A percentile compares a stretch with the other conserved stretches of the same genome.
phyloP scores from a whole-genome alignment of 2,888 invertebrate species.

The Phortica magna region DNA sequence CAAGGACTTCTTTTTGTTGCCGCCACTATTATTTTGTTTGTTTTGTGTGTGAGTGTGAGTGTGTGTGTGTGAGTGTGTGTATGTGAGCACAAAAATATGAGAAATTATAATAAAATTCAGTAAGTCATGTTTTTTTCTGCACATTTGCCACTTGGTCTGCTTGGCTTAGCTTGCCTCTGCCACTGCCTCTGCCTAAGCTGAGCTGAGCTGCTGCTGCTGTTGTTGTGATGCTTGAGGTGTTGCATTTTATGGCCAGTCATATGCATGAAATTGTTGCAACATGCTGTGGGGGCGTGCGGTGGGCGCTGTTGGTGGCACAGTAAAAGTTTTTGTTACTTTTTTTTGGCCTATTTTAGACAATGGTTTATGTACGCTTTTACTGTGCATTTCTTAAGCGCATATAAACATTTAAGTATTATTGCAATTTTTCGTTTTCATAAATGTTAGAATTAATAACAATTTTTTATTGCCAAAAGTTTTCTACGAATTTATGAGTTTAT shows the following conservation, averaged over 20 bases:
- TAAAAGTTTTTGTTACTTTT: too few species aligned
- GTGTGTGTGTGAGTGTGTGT: not conserved
- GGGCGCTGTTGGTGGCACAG: too few species aligned
- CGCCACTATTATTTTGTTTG: not conserved
- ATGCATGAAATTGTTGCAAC: not conserved
- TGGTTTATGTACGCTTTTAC: too few species aligned
- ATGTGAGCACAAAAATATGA: not conserved
- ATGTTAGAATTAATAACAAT: too few species aligned
- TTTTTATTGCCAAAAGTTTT: too few species aligned
- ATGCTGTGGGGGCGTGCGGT: too few species aligned
- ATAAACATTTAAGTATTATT: too few species aligned
- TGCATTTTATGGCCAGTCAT: not conserved
- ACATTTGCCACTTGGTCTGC: conserved; percentile 12
- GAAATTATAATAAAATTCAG: not conserved
- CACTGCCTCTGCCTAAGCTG: not conserved
- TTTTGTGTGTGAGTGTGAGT: not conserved
- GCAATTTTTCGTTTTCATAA: too few species aligned
- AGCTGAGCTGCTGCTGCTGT: not conserved
- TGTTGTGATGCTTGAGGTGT: not conserved
- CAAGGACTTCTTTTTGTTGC: not conserved
- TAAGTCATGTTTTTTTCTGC: not conserved
- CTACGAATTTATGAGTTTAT: too few species aligned
- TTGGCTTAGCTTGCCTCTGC: conserved; percentile 7
- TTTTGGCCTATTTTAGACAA: too few species aligned
- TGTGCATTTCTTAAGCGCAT: too few species aligned